These are phyloP conservation scores for Pachycephus smyrnensis DNA, from an alignment of 2,888 invertebrate genomes.

Conservation along the genomic window DNA sequence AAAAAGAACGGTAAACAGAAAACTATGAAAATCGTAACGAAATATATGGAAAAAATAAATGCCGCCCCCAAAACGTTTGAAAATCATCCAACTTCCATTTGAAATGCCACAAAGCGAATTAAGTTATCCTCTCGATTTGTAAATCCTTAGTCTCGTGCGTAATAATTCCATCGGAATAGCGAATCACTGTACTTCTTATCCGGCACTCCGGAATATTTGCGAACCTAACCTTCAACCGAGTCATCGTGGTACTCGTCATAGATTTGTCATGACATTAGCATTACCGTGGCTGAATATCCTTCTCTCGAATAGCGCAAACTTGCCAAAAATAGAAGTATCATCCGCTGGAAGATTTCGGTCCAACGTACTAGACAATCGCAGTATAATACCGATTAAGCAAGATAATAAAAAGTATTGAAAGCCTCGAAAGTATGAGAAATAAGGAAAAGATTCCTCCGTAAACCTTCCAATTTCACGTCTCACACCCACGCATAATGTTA, in stretches of 20 bases:
- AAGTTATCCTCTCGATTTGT: neutral
- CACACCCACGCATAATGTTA: neutral
- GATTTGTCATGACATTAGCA: neutral
- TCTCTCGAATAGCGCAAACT: neutral
- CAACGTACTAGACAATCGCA: neutral
- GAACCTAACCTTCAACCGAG: neutral
- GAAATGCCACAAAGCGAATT: neutral
- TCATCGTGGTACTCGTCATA: neutral
- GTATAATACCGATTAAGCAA: neutral
- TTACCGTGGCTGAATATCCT: neutral
- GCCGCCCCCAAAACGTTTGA: neutral
- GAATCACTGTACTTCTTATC: neutral
- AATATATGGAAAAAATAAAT: neutral
- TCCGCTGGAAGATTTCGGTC: neutral
- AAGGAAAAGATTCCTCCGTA: neutral
- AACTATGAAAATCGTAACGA: neutral
- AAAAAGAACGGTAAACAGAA: neutral
- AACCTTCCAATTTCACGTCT: neutral
- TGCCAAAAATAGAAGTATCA: neutral
- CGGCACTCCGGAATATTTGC: neutral
- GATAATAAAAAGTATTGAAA: neutral
- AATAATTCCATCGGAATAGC: neutral
- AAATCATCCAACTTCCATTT: neutral
- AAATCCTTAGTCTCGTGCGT: neutral
- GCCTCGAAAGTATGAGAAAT: neutral